Conservation (phyloP, 1,140 invertebrate genomes). For the Scaptomyza pallida region DNA sequence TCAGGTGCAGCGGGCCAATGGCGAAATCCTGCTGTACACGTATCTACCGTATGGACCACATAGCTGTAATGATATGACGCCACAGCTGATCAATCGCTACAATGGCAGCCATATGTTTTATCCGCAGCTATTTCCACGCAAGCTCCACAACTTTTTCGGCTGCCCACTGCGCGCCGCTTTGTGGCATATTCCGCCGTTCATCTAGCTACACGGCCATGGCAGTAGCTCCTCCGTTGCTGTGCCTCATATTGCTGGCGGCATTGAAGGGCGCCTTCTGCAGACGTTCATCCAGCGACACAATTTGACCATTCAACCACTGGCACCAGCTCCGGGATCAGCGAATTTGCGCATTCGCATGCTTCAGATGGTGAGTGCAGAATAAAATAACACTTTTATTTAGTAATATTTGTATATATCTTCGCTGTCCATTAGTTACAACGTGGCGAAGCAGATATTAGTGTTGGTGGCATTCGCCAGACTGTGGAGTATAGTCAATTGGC, state of each 20-base stretch:
- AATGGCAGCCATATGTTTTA: constrained; percentile 48
- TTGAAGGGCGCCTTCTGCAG: constrained; percentile 63
- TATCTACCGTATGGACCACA: constrained; percentile 57
- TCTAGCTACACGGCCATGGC: constrained; percentile 26
- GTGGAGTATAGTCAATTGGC: constrained; percentile 32
- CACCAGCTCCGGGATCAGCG: neutral
- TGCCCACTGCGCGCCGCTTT: constrained; percentile 57
- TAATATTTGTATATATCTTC: no score
- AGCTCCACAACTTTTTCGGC: constrained; percentile 62
- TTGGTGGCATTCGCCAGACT: constrained; percentile 59
- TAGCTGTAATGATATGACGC: constrained; percentile 44
- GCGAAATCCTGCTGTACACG: constrained; percentile 68
- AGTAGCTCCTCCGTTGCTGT: constrained; percentile 10
- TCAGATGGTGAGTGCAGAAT: constrained; percentile 44
- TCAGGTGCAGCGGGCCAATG: constrained; percentile 63
- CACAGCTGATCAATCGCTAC: constrained; percentile 66
- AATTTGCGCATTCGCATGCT: constrained; percentile 21
- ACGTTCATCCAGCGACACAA: constrained; percentile 54
- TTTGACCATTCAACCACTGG: constrained; percentile 38
- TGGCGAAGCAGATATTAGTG: constrained; percentile 48
- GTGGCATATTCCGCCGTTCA: constrained; percentile 60
- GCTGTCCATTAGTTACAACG: constrained; percentile 30
- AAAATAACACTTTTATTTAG: neutral
- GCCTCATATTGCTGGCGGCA: constrained; percentile 16
- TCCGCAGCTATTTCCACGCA: constrained; percentile 59